These are phyloP conservation scores for Amazona ochrocephala DNA, from an alignment of 2,797 vertebrate species.

Conservation along the genomic window DNA sequence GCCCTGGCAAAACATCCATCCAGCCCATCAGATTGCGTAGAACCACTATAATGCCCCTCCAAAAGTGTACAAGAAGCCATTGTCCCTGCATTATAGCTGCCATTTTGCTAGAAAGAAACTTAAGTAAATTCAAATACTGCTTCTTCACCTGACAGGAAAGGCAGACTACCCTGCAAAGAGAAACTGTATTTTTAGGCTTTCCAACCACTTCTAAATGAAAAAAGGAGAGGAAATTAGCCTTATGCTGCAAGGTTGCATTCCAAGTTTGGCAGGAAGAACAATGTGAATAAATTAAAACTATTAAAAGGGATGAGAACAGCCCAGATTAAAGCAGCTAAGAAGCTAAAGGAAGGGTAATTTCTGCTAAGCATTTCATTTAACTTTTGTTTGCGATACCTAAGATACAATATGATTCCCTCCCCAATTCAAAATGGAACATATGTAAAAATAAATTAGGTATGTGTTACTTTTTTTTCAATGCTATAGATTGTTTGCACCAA, in stretches of 20 bases:
- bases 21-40: not conserved
- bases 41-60: not conserved
- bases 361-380: not conserved
- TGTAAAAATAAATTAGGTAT: not conserved
- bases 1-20: not conserved
- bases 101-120: not conserved
- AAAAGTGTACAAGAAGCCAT: not conserved
- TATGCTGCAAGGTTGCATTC: not conserved
- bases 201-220: not conserved
- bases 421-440: not conserved
- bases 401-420: accelerated
- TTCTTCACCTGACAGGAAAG: not conserved
- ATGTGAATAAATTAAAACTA: not conserved
- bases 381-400: not conserved
- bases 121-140: not conserved
- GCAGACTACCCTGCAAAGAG: not conserved
- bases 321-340: not conserved
- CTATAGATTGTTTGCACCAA: not conserved
- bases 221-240: not conserved
- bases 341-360: not conserved
- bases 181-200: not conserved
- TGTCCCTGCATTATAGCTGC: not conserved
- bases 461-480: not conserved
- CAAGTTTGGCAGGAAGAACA: not conserved
- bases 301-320: not conserved